Base-by-base conservation (phyloP, 2,113 vertebrate species). In the Scytalopus superciliaris region DNA sequence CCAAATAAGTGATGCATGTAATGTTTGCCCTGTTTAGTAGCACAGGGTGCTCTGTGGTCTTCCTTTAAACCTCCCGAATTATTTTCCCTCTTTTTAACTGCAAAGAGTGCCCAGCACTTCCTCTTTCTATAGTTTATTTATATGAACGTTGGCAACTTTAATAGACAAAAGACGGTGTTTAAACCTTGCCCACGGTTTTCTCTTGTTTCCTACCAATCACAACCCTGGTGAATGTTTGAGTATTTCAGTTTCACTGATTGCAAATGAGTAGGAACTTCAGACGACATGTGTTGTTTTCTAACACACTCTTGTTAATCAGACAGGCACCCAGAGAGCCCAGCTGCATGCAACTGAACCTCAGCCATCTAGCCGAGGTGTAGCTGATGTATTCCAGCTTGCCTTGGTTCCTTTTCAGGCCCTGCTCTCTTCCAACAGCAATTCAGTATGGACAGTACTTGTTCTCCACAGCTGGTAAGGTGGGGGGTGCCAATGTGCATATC, bases 231-330 rank as follows among this genome's bases (percentile, higher is more conserved):
- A 80, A 82, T 45, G 59, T 70, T 86, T 78, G 76, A 80, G 62
- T 87, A 94, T 94, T 92, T 93, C 81, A 56, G 62, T 93, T 96
- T 81, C 73, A 72, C n/a, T 93, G 93, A 96, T 52, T 91, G 86
- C 45, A 89, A 79, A 94, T 59, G 60, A 87, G 49, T 28, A 37
- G 75, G 35, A 92, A 52, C 69, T 92, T 94, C 75, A 84, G 88
- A 30, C 89, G 81, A 68, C 78, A 55, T 83, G 75, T 95, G 78
- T 47, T 94, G 42, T 77, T 96, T 87, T 87, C 52, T 70, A 94
- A 37, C 57, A 74, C 39, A 89, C 42, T 47, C 90, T 92, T 89
- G 66, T 96, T 97, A 95, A 94, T 96, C 82, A 92, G 68, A 83
- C 39, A 77, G 67, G 57, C 59, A 62, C 40, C 66, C 84, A 82